Evolutionary conservation across 53 echinoderm and acorn worm genomes (phyloP).

Genomic region (Apostichopus leukothele): DNA sequence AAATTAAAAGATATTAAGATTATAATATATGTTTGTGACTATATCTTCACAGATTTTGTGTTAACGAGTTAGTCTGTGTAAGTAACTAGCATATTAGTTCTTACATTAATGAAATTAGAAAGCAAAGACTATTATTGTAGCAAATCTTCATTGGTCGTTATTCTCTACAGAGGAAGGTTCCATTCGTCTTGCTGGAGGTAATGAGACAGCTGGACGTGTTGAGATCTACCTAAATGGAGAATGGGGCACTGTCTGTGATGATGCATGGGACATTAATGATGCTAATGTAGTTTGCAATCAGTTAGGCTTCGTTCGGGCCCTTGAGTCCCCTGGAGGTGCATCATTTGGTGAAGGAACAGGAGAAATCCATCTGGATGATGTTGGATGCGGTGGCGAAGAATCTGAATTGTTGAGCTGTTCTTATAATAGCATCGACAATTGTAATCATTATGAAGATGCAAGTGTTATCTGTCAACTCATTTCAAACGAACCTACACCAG

Average conservation of each 20-base stretch:
- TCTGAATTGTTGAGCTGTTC: slow-evolving; percentile 54
- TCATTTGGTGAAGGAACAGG: not conserved
- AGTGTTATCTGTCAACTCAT: slow-evolving; percentile 47
- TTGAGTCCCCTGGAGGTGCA: too few species aligned
- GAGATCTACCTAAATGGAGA: not conserved
- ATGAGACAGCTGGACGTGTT: not conserved
- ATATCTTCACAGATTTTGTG: too few species aligned
- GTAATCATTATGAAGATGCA: slow-evolving; percentile 67
- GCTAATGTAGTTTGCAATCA: slow-evolving; percentile 3
- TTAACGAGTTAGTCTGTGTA: too few species aligned
- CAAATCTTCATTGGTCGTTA: too few species aligned
- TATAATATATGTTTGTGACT: too few species aligned
- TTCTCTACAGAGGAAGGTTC: too few species aligned
- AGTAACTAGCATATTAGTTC: too few species aligned
- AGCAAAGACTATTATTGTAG: too few species aligned
- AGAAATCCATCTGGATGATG: not conserved
- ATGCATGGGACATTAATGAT: not conserved
- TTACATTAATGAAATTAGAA: too few species aligned
- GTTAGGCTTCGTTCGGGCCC: not conserved
- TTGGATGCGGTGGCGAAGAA: slow-evolving; percentile 52
- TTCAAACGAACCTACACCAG: too few species aligned
- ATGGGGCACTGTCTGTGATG: slow-evolving; percentile 16
- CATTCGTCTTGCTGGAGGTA: not conserved
- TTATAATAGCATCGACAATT: slow-evolving; percentile 53
- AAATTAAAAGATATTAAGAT: too few species aligned